Percentiles rank a stretch among this genome's conserved stretches.
These are phyloP conservation scores for Ochotona princeps DNA, from an alignment of 2,113 vertebrate species.

Conservation along the genomic window DNA sequence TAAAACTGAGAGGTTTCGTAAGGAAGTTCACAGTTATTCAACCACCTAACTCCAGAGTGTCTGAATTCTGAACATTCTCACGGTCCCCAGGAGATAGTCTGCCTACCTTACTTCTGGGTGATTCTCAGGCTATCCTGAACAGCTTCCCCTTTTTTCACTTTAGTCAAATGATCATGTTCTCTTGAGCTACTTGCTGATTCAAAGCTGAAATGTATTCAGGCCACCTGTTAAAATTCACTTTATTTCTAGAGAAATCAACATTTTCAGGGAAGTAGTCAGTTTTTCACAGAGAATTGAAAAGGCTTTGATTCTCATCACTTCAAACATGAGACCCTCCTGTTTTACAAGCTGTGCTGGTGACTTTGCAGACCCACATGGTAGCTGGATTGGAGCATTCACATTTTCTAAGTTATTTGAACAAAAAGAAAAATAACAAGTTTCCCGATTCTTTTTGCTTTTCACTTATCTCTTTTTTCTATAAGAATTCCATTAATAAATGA, in stretches of 20 bases:
- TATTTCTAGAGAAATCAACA: constrained; percentile 52
- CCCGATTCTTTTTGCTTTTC: neutral
- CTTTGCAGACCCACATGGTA: neutral
- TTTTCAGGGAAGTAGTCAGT: constrained; percentile 57
- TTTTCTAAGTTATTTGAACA: neutral
- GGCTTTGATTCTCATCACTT: constrained; percentile 3
- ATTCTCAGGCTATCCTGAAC: neutral
- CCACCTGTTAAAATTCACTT: constrained; percentile 27
- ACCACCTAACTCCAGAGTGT: neutral
- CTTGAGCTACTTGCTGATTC: constrained; percentile 28
- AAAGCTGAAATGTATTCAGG: constrained; percentile 41
- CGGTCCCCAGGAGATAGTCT: neutral
- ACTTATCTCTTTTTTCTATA: neutral
- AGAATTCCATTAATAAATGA: constrained; percentile 42
- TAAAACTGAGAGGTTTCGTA: neutral
- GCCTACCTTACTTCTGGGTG: neutral
- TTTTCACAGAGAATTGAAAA: constrained; percentile 40
- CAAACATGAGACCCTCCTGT: constrained; percentile 18
- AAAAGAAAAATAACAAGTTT: neutral
- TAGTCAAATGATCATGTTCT: neutral
- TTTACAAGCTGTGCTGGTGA: neutral
- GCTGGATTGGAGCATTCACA: neutral
- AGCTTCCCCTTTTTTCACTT: constrained; percentile 42
- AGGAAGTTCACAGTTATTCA: neutral
- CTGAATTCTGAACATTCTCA: constrained; percentile 39